A percentile compares a stretch with the other conserved stretches of the same genome.
Conservation (phyloP, 2,888 invertebrate genomes). For the Troglohyphantes excavatus region DNA sequence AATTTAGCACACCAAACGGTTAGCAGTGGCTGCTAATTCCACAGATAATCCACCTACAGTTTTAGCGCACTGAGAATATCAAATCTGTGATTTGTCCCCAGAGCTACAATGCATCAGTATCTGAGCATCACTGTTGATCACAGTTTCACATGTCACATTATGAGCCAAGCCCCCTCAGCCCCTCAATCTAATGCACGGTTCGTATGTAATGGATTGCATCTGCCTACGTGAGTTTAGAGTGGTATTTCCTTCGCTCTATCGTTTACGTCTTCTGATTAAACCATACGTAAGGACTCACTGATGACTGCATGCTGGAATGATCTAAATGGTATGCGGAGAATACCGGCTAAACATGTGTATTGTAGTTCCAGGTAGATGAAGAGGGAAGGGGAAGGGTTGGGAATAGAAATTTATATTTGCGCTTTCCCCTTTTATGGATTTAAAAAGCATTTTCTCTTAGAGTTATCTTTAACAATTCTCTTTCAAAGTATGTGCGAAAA, state of each 20-base stretch:
- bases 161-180: neutral
- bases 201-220: constrained; percentile 43
- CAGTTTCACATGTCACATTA: constrained; percentile 53
- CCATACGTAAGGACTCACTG: constrained; percentile 27
- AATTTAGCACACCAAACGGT: neutral
- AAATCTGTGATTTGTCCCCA: neutral
- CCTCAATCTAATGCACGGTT: constrained; percentile 23
- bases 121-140: neutral
- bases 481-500: too few species aligned
- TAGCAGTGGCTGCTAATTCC: neutral
- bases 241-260: constrained; percentile 40
- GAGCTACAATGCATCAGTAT: neutral
- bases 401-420: too few species aligned
- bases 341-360: neutral
- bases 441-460: too few species aligned
- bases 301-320: constrained; percentile 31
- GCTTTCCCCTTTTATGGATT: too few species aligned
- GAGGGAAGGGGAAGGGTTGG: too few species aligned
- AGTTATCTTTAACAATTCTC: too few species aligned
- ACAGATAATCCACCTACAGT: constrained; percentile 10
- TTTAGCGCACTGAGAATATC: neutral
- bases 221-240: constrained; percentile 19
- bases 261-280: constrained; percentile 42
- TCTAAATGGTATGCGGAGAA: constrained; percentile 5
- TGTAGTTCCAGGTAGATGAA: neutral